Conservation (phyloP, 2,113 vertebrate genomes). For the Parus major region DNA sequence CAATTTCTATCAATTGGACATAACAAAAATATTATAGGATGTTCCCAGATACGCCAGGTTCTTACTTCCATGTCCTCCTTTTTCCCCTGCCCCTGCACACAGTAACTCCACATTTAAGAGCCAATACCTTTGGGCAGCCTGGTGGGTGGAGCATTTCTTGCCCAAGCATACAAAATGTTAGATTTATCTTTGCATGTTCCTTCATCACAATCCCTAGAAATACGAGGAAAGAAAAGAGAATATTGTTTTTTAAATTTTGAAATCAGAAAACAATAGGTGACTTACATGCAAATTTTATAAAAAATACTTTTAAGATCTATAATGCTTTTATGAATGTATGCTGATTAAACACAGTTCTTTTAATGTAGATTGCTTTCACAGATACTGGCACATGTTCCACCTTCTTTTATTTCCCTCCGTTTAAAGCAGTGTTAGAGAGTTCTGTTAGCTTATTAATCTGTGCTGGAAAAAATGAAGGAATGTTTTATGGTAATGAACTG, state of each 20-base stretch:
- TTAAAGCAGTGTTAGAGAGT: neutral
- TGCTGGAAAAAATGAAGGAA: neutral
- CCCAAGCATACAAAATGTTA: slow-evolving; percentile 96
- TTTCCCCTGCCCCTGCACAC: neutral
- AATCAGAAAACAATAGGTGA: neutral
- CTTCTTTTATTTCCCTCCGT: neutral
- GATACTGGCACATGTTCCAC: neutral
- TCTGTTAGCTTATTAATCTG: neutral
- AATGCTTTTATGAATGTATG: neutral
- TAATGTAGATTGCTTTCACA: neutral
- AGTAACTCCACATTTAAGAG: neutral
- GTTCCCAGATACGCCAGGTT: neutral
- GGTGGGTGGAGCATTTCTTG: slow-evolving; percentile 91
- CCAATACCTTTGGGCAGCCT: slow-evolving; percentile 87
- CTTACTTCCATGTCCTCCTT: neutral
- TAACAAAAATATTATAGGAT: neutral
- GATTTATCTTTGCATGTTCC: slow-evolving; percentile 88
- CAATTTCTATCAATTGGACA: neutral
- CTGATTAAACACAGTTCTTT: neutral
- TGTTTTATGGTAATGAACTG: neutral
- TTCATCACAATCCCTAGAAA: slow-evolving; percentile 90
- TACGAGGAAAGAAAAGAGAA: neutral
- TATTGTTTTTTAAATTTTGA: neutral
- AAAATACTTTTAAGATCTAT: neutral
- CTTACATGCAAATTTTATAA: neutral